A percentile compares a stretch with the other conserved stretches of the same genome.
Evolutionary conservation across 2,797 vertebrate species (phyloP).

Genomic region (Typhlichthys eigenmanni): DNA sequence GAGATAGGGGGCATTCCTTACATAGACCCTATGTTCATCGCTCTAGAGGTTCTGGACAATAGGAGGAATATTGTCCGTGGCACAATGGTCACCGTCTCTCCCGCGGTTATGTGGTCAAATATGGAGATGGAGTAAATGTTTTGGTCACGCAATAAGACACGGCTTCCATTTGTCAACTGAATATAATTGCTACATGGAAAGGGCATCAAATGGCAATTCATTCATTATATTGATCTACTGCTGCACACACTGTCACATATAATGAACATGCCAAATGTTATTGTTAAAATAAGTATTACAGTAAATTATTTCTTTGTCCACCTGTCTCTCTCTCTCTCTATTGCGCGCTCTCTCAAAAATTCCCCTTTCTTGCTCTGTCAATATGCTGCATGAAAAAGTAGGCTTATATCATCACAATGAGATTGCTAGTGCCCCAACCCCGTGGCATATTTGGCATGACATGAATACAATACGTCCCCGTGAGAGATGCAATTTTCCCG

Average conservation of each 20-base stretch:
- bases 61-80: constrained; percentile 54
- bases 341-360: background rate
- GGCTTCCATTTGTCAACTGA: background rate
- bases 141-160: background rate
- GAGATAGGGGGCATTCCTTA: constrained; percentile 55
- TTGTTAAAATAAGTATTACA: too few species aligned
- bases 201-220: background rate
- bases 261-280: too few species aligned
- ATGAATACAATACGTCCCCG: constrained; percentile 38
- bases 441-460: constrained; percentile 49
- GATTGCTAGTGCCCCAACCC: constrained; percentile 24
- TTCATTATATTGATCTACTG: background rate
- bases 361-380: constrained; percentile 11
- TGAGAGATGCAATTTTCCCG: constrained; percentile 32
- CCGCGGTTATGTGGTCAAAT: too few species aligned
- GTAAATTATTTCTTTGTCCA: too few species aligned
- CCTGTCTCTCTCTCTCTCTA: too few species aligned
- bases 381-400: constrained; percentile 26
- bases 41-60: constrained; percentile 66
- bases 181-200: background rate
- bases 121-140: background rate
- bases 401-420: constrained; percentile 42
- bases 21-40: constrained; percentile 68
- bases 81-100: constrained; percentile 31
- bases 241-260: background rate